A percentile compares a stretch with the other conserved stretches of the same genome.
Evolutionary conservation across 2,113 vertebrate species (phyloP).

Genomic region (Turnix velox): DNA sequence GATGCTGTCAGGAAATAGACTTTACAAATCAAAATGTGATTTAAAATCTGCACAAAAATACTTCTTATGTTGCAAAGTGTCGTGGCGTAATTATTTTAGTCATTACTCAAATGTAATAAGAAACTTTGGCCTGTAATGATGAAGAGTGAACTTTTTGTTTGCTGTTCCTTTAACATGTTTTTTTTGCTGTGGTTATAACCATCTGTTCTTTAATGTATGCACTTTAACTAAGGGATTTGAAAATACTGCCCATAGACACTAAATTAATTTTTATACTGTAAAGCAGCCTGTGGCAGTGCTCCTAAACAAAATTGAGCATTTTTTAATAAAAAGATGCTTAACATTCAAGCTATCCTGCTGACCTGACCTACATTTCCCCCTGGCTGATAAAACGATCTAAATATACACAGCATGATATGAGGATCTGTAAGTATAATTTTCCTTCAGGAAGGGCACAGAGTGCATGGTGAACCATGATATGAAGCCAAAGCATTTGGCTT

Average conservation of each 20-base stretch:
- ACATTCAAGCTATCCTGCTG: slow-evolving; percentile 51
- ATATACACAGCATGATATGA: slow-evolving; percentile 41
- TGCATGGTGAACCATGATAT: not conserved
- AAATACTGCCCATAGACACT: slow-evolving; percentile 23
- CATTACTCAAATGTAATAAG: not conserved
- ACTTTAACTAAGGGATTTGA: slow-evolving; percentile 30
- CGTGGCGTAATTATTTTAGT: not conserved
- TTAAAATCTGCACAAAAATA: not conserved
- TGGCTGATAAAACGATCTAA: slow-evolving; percentile 53
- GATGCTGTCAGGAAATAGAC: not conserved
- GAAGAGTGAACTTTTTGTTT: not conserved
- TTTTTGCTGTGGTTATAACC: not conserved
- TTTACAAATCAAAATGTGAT: not conserved
- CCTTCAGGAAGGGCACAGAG: slow-evolving; percentile 26
- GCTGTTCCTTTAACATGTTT: not conserved
- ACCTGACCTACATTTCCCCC: slow-evolving; percentile 49
- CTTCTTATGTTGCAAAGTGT: not conserved
- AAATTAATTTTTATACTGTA: slow-evolving; percentile 43
- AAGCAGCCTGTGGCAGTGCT: slow-evolving; percentile 43
- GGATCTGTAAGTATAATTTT: slow-evolving; percentile 41
- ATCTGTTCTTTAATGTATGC: slow-evolving; percentile 45
- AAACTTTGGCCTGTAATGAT: not conserved
- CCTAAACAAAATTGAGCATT: slow-evolving; percentile 50
- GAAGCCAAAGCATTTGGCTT: not conserved
- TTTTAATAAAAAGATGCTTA: slow-evolving; percentile 64